These are phyloP conservation scores for Syrrhaptes paradoxus DNA, from an alignment of 2,113 vertebrate species.

Conservation along the genomic window DNA sequence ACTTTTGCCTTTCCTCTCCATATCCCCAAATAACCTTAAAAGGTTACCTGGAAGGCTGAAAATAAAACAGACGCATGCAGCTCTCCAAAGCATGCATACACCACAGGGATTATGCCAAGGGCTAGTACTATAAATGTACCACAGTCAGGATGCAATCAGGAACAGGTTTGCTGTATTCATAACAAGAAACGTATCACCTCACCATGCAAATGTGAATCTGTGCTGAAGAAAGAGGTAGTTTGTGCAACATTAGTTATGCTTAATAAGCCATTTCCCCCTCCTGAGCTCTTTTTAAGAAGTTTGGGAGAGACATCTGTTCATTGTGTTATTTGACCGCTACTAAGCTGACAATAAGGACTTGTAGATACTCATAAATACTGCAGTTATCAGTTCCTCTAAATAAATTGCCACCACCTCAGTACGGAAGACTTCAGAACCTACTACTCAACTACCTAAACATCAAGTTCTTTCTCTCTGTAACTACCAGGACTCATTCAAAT, in stretches of 20 bases:
- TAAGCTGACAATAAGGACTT: neutral
- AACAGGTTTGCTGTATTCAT: neutral
- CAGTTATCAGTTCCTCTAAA: neutral
- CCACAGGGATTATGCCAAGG: neutral
- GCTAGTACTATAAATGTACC: neutral
- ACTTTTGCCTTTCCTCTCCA: neutral
- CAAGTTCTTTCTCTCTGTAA: neutral
- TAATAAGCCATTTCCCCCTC: neutral
- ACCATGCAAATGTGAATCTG: neutral
- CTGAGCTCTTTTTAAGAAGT: neutral
- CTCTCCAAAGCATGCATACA: neutral
- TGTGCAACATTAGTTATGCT: neutral
- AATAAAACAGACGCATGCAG: neutral
- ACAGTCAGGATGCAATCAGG: neutral
- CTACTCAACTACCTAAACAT: neutral
- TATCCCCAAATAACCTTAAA: neutral
- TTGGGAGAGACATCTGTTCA: neutral
- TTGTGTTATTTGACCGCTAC: neutral
- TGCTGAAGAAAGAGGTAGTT: neutral
- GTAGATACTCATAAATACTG: neutral
- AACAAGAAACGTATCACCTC: neutral
- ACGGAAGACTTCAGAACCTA: neutral
- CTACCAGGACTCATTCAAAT: neutral
- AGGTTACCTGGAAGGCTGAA: neutral
- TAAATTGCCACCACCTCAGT: neutral